Percentiles rank a stretch among this genome's conserved stretches.
Conservation (phyloP, 2,888 invertebrate species). For the Rhingia rostrata region DNA sequence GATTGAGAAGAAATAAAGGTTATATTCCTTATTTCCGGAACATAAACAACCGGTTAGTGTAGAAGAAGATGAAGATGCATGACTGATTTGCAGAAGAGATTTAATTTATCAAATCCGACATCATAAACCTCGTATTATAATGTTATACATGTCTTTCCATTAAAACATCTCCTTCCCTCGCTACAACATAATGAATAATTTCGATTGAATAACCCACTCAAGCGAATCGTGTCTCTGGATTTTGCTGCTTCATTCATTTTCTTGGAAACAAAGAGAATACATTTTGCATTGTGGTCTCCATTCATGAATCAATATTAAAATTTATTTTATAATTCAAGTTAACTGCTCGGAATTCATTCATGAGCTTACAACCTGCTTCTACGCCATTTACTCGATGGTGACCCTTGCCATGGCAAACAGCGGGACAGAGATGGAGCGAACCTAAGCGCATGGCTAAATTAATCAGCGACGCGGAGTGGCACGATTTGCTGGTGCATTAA, state of each 20-base stretch:
- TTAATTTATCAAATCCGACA: too few relatives aligned
- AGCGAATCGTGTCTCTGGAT: background rate
- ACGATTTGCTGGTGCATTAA: conserved; percentile 71
- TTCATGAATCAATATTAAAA: conserved; percentile 70
- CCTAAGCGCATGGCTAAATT: conserved; percentile 65
- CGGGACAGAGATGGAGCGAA: conserved; percentile 36
- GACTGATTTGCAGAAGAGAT: too few relatives aligned
- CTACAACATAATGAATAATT: too few relatives aligned
- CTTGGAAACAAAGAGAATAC: conserved; percentile 12
- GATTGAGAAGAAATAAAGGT: too few relatives aligned
- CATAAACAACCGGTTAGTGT: too few relatives aligned
- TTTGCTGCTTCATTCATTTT: conserved; percentile 2
- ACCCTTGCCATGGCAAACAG: conserved; percentile 32
- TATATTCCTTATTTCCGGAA: too few relatives aligned
- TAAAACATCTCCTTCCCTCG: too few relatives aligned
- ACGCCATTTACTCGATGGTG: conserved; percentile 19
- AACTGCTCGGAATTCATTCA: conserved; percentile 62
- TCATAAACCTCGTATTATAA: too few relatives aligned
- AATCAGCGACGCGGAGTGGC: conserved; percentile 48
- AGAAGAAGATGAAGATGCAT: too few relatives aligned
- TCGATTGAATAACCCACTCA: background rate
- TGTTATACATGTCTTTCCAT: too few relatives aligned
- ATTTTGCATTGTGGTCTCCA: conserved; percentile 31
- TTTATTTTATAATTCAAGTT: conserved; percentile 57
- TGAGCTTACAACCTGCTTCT: conserved; percentile 26